Base-by-base conservation (phyloP, 2,113 vertebrate species). In the Tyrannus savana region DNA sequence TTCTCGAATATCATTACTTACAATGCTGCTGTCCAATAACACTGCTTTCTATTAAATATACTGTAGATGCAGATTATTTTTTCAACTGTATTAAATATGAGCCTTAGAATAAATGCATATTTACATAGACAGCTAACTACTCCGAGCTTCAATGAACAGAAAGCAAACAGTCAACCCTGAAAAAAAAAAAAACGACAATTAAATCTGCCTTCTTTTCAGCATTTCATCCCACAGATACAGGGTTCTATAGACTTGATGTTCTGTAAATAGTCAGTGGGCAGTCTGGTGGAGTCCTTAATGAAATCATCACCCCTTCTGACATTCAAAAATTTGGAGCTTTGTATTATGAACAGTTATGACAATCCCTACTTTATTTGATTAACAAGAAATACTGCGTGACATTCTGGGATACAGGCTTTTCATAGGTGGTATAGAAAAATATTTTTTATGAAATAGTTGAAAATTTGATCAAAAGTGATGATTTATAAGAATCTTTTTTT, bases 101-200 rank as follows among this genome's bases (percentile, higher is more conserved):
- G 22, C 33, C 58, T 88, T 71, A 96, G 94, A 95, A 91, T 92
- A 95, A 97, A 92, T 92, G 67, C 46, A 14, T 89, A 97, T 97
- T 98, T 97, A 96, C 93, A 95, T 76, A 91, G 96, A 96, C 39
- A 84, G 85, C 82, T 91, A 96, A 96, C 89, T 95, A 92, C 94
- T 97, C 47, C 53, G 71, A 84, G 79, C 49, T 89, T 90, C 50
- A 78, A n/a, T 90, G 80, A 89, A 93, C 72, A 94, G 72, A 86
- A 90, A 74, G 56, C 91, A 92, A 95, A 90, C 35, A 94, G 78
- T 50, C 71, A 94, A 90, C 53, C 89, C 13, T 82, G 73, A 62
- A 93, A 94, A 75, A 85, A 93, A 76, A 80, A 50, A 41, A 41
- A 80, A 50, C 66, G 59, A 64, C 71, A 91, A 77, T 92, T 93